Evolutionary conservation across 2,888 invertebrate genomes (phyloP).

Genomic region (Nipponacmea schrenckii): DNA sequence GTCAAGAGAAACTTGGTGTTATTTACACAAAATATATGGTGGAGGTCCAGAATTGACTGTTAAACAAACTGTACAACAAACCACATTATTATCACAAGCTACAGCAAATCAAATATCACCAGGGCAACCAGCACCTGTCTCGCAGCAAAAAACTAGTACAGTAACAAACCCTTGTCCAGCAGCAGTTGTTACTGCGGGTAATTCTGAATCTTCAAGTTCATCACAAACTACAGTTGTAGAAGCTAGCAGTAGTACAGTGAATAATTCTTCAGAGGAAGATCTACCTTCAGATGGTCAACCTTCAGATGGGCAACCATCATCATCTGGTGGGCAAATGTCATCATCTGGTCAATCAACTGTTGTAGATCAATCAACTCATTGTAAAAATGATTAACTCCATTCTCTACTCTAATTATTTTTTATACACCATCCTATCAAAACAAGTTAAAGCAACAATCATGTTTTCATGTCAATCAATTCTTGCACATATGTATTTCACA

Average conservation of each 20-base stretch:
- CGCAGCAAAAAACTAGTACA: not conserved
- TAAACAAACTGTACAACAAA: conserved; percentile 34
- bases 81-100: conserved; percentile 65
- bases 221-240: not conserved
- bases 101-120: not conserved
- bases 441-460: no score
- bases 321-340: no score
- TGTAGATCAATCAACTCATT: no score
- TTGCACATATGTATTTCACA: no score
- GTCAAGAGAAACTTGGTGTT: conserved; percentile 86
- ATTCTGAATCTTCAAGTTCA: not conserved
- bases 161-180: not conserved
- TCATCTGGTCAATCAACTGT: no score
- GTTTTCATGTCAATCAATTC: no score
- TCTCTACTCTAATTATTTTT: no score
- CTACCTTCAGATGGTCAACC: not conserved
- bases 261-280: not conserved
- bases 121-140: not conserved
- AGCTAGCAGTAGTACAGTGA: not conserved
- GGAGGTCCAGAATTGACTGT: conserved; percentile 85
- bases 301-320: no score
- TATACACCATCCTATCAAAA: no score
- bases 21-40: conserved; percentile 85
- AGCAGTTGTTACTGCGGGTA: not conserved
- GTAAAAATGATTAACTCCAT: no score